Base-by-base conservation (phyloP, 2,113 vertebrate species). In the Takifugu bimaculatus region DNA sequence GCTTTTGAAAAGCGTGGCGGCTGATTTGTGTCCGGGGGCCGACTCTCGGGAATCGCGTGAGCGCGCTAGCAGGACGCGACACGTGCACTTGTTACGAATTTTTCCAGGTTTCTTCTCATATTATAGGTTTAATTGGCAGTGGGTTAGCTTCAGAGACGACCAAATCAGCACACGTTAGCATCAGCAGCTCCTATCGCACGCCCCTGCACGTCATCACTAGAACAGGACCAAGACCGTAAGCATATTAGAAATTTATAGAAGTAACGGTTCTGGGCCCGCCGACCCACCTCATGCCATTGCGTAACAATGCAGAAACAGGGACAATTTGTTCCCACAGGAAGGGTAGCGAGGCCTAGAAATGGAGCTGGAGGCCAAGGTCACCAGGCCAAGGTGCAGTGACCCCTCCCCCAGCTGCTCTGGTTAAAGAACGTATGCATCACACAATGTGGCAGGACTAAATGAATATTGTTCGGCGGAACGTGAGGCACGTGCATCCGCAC, bases 1-100 rank as follows among this genome's bases (percentile, higher is more conserved):
- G 74, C 65, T 71, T 77, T 60, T 68, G 58, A 80, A 85, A 78
- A 79, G 72, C 57, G 63, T 70, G 60, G 52, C 63, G 57, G 65
- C 65, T 73, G 67, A 80, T 84, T 81, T 82, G 55, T 77, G 35
- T 70, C 57, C 64, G 15, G 35, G 57, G 58, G 53, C 27, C 68
- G 55, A 65, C 43, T 27, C 68, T 79, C 74, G 59, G 20, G 4
- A 63, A 35, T 39, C 35, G 11, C 35, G 6, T 10, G 35, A 11
- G 9, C 35, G 11, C 35, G 9, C 25, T 47, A n/a, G 26, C 14
- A 29, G 20, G 28, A 14, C 9, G 26, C 4, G 15, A 26, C 14
- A 4, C 5, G 11, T 45, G 44, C 44, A 45, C 2, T 45, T 15
- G 44, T 45, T 39, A 10, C 11, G 11, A 39, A 39, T 39, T 45